These are phyloP conservation scores for Threskiornis aethiopicus DNA, from an alignment of 2,797 vertebrate species.

Conservation along the genomic window DNA sequence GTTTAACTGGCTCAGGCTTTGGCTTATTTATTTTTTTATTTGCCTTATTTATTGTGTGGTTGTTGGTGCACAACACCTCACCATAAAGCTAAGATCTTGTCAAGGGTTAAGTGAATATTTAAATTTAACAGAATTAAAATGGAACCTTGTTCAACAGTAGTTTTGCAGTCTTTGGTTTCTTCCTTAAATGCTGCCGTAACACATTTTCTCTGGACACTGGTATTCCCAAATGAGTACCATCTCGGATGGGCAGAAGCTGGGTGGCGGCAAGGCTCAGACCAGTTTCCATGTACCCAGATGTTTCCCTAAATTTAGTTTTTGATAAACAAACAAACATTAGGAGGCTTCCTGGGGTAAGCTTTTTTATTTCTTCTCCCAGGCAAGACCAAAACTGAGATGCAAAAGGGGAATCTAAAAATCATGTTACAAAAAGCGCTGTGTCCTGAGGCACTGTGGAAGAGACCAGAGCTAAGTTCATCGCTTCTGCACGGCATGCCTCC, in stretches of 20 bases:
- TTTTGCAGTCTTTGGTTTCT: not conserved
- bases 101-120: not conserved
- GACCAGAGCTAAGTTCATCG: not conserved
- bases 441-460: not conserved
- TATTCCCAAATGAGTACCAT: not conserved
- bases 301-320: not conserved
- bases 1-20: not conserved
- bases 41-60: not conserved
- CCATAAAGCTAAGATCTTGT: not conserved
- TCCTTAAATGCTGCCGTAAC: not conserved
- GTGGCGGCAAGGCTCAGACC: not conserved
- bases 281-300: not conserved
- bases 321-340: not conserved
- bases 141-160: not conserved
- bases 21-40: too few species aligned
- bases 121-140: not conserved
- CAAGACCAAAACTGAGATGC: not conserved
- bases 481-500: not conserved
- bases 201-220: not conserved
- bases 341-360: not conserved
- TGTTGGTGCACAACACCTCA: not conserved
- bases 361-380: not conserved
- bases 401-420: not conserved
- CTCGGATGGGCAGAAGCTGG: not conserved
- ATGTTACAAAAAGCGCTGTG: accelerated